Evolutionary conservation across 2,888 invertebrate species (phyloP).

Genomic region (Piscicola geometra): DNA sequence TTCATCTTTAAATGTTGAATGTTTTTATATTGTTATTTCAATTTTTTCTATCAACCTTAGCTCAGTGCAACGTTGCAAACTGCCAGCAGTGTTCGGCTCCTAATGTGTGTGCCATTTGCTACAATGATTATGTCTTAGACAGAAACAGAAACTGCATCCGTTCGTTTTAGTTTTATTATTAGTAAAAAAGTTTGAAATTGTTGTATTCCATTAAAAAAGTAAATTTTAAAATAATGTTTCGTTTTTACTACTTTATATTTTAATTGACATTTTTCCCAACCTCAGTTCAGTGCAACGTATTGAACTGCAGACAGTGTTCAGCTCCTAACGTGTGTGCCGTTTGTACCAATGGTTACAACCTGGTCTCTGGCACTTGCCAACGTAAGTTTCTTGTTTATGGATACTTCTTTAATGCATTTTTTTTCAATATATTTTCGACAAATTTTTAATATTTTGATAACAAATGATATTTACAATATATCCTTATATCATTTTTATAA

Average conservation of each 20-base stretch:
- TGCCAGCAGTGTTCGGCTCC: neutral
- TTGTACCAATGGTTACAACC: constrained; percentile 12
- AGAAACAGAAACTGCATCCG: constrained; percentile 9
- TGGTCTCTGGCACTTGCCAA: neutral
- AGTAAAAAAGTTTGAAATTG: neutral
- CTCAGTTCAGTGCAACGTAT: constrained; percentile 20
- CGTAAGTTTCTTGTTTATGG: constrained; percentile 18
- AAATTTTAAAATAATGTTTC: neutral
- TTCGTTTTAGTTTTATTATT: neutral
- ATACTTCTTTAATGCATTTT: too few species aligned
- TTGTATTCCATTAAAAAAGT: neutral
- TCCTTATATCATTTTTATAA: too few species aligned
- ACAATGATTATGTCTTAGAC: constrained; percentile 4
- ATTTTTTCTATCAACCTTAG: too few species aligned
- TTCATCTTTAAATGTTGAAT: too few species aligned
- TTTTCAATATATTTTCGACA: too few species aligned
- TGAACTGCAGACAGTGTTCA: constrained; percentile 14
- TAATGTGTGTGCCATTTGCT: neutral
- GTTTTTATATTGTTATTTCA: too few species aligned
- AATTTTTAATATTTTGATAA: too few species aligned
- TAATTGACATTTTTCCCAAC: too few species aligned
- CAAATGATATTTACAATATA: too few species aligned
- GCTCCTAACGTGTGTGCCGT: constrained; percentile 6
- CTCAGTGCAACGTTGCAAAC: constrained; percentile 13
- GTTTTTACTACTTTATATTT: neutral